Evolutionary conservation across 2,797 vertebrate genomes (phyloP).

Genomic region (Melanotaenia parkinsoni): DNA sequence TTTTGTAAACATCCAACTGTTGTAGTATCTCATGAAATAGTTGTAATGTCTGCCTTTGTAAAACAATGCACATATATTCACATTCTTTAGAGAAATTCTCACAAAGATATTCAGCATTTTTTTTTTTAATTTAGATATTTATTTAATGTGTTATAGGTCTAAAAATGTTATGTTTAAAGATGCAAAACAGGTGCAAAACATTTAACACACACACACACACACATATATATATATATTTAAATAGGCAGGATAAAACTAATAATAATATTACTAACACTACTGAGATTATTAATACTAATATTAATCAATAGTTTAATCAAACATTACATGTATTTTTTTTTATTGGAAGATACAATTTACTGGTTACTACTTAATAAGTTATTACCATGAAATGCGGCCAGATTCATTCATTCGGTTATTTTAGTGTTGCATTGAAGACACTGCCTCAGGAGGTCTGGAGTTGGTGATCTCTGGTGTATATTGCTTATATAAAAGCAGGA

Average conservation of each 20-base stretch:
- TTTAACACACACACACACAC: too few relatives aligned
- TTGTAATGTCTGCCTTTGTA: neutral
- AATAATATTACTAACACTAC: too few relatives aligned
- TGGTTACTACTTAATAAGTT: too few relatives aligned
- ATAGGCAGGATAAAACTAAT: neutral
- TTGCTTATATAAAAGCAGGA: neutral
- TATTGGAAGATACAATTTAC: neutral
- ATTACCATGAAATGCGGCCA: too few relatives aligned
- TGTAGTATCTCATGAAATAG: neutral
- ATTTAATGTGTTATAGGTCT: neutral
- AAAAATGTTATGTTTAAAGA: too few relatives aligned
- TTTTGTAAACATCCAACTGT: neutral
- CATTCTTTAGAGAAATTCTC: neutral
- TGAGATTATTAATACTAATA: neutral
- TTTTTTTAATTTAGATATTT: neutral
- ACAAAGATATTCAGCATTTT: too few relatives aligned
- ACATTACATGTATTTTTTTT: neutral
- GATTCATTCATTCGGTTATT: too few relatives aligned
- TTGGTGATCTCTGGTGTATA: neutral
- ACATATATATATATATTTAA: too few relatives aligned
- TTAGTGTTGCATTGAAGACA: too few relatives aligned
- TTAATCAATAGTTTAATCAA: neutral
- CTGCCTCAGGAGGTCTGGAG: too few relatives aligned
- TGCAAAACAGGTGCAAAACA: too few relatives aligned
- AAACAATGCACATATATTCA: neutral